A percentile compares a stretch with the other conserved stretches of the same genome.
Conservation (phyloP, 2,888 invertebrate genomes). For the Loripinus fragilis region DNA sequence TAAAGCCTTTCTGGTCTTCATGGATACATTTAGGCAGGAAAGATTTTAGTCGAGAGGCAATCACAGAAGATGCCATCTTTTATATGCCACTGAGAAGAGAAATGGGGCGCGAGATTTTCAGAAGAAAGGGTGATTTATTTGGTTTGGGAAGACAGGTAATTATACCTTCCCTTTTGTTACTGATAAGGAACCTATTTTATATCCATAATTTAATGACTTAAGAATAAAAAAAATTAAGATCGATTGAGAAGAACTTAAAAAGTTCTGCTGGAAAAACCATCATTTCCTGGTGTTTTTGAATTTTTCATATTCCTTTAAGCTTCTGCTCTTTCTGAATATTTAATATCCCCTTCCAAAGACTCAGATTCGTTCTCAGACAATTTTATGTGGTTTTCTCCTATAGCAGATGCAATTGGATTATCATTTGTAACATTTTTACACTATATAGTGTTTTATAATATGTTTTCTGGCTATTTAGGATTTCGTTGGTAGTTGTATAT, state of each 20-base stretch:
- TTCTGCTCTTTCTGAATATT: background rate
- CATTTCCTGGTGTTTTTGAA: constrained; percentile 1
- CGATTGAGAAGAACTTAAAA: background rate
- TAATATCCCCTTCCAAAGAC: background rate
- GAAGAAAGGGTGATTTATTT: background rate
- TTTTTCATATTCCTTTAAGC: constrained; percentile 7
- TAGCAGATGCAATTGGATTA: background rate
- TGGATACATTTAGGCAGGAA: background rate
- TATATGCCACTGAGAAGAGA: constrained; percentile 9
- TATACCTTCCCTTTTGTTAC: background rate
- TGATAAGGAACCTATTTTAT: background rate
- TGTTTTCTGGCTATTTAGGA: background rate
- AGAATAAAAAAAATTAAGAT: background rate
- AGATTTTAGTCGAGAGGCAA: background rate
- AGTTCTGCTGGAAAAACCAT: background rate
- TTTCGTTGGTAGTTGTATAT: background rate
- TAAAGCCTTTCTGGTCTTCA: background rate
- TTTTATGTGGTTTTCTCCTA: background rate
- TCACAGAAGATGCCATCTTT: constrained; percentile 5
- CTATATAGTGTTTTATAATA: background rate
- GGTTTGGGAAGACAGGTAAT: constrained; percentile 10
- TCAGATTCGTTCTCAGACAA: background rate
- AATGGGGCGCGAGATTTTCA: background rate
- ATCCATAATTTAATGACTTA: constrained; percentile 7
- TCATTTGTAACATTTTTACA: background rate